These are phyloP conservation scores for Toxotes chatareus DNA, from an alignment of 2,113 vertebrate species.

Conservation along the genomic window DNA sequence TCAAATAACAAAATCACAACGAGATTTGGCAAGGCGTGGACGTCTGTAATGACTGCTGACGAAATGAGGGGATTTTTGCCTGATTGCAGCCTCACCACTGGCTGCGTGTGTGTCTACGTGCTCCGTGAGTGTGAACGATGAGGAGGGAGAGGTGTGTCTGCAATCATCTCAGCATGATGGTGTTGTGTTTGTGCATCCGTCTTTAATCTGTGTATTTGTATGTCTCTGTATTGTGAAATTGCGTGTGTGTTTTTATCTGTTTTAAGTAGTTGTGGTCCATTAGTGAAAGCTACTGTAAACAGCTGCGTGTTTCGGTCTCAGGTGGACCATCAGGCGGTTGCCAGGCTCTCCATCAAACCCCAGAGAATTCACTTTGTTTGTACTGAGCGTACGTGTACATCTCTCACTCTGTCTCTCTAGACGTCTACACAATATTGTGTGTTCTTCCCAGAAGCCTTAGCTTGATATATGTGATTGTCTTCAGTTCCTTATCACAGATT, in stretches of 20 bases:
- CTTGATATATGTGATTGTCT: not conserved
- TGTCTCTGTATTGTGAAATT: not conserved
- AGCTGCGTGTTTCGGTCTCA: slow-evolving; percentile 55
- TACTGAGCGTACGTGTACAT: not conserved
- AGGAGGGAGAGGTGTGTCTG: not conserved
- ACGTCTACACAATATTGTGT: no score
- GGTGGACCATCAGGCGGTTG: slow-evolving; percentile 42
- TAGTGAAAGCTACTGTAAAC: slow-evolving; percentile 44
- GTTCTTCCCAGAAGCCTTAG: no score
- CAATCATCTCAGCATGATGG: not conserved
- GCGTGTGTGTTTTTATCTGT: slow-evolving; percentile 22
- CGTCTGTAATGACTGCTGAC: not conserved
- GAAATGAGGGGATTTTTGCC: not conserved
- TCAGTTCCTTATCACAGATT: not conserved
- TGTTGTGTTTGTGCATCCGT: not conserved
- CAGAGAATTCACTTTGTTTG: slow-evolving; percentile 17
- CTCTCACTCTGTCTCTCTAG: not conserved
- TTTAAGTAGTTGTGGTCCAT: slow-evolving; percentile 39
- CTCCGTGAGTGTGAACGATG: not conserved
- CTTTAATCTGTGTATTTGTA: not conserved
- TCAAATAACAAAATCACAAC: not conserved
- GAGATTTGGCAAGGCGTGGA: not conserved
- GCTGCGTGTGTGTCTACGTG: not conserved
- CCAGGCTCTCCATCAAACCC: slow-evolving; percentile 41
- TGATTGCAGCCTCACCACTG: not conserved